phyloP scores from a whole-genome alignment of 2,888 invertebrate species.

The Hedya salicella region DNA sequence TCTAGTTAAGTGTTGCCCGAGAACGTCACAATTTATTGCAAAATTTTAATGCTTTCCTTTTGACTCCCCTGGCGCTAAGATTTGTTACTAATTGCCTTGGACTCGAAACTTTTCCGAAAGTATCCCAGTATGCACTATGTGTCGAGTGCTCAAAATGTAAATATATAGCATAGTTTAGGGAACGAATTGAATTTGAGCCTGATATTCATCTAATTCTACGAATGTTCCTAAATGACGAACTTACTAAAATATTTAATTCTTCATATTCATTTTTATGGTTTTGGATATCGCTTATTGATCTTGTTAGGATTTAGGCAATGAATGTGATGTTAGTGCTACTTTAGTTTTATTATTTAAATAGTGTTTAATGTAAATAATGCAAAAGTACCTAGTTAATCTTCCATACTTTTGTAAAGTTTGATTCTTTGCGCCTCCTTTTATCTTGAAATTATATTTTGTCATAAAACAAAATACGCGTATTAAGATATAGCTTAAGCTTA shows the following conservation, averaged over 20 bases:
- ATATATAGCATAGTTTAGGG: constrained; percentile 54
- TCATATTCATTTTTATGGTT: constrained; percentile 38
- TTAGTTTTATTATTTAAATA: constrained; percentile 59
- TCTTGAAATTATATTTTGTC: too few relatives aligned
- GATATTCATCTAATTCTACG: constrained; percentile 46
- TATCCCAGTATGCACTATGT: constrained; percentile 82
- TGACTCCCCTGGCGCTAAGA: constrained; percentile 1
- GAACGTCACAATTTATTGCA: neutral
- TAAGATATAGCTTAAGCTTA: too few relatives aligned
- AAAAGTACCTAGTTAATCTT: constrained; percentile 14
- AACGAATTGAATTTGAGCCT: constrained; percentile 43
- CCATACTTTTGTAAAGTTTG: constrained; percentile 18
- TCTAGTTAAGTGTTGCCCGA: too few relatives aligned
- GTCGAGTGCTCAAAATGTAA: constrained; percentile 78
- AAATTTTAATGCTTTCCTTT: neutral
- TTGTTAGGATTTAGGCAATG: constrained; percentile 56
- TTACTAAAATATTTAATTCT: constrained; percentile 25
- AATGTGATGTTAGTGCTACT: constrained; percentile 69
- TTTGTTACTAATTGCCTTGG: constrained; percentile 48
- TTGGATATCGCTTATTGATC: constrained; percentile 40
- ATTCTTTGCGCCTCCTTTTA: constrained; percentile 9
- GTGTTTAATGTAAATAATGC: constrained; percentile 46
- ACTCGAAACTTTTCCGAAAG: constrained; percentile 80
- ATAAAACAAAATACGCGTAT: too few relatives aligned
- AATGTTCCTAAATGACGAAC: constrained; percentile 35